Conservation (phyloP, 2,888 invertebrate species). For the Ferdinandea cuprea region DNA sequence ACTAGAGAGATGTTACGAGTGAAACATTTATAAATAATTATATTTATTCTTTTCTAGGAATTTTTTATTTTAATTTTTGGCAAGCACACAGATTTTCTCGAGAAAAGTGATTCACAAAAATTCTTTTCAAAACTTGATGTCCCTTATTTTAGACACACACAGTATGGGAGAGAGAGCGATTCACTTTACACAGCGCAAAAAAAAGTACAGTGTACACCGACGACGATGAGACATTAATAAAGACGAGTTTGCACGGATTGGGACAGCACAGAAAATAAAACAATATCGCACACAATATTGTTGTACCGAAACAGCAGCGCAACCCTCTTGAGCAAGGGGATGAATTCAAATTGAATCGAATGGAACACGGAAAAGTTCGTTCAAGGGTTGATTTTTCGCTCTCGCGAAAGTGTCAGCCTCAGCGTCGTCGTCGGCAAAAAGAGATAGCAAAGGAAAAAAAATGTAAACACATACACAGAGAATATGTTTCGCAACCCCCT, state of each 20-base stretch:
- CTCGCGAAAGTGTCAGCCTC: neutral
- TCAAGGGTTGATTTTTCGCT: slow-evolving; percentile 60
- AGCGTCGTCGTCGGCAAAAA: slow-evolving; percentile 14
- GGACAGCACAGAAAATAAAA: slow-evolving; percentile 22
- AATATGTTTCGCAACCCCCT: slow-evolving; percentile 3
- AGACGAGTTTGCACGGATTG: slow-evolving; percentile 37
- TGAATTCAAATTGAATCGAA: slow-evolving; percentile 60
- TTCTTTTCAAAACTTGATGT: slow-evolving; percentile 1
- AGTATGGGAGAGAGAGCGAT: slow-evolving; percentile 26
- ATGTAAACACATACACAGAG: slow-evolving; percentile 16
- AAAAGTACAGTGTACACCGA: slow-evolving; percentile 52
- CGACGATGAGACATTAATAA: slow-evolving; percentile 50
- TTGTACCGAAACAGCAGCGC: slow-evolving; percentile 37
- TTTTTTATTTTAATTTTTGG: slow-evolving; percentile 47
- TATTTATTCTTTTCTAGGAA: slow-evolving; percentile 35
- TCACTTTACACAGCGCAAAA: slow-evolving; percentile 30
- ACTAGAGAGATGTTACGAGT: slow-evolving; percentile 41
- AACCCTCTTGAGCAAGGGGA: slow-evolving; percentile 62
- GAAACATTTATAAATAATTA: slow-evolving; percentile 29
- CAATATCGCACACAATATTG: neutral
- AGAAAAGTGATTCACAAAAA: slow-evolving; percentile 8
- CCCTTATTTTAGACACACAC: slow-evolving; percentile 22
- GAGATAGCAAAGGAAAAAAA: slow-evolving; percentile 22
- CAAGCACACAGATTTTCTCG: slow-evolving; percentile 45
- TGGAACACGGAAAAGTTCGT: slow-evolving; percentile 54